phyloP scores from a whole-genome alignment of 2,888 invertebrate genomes.

The Leucoma salicis region DNA sequence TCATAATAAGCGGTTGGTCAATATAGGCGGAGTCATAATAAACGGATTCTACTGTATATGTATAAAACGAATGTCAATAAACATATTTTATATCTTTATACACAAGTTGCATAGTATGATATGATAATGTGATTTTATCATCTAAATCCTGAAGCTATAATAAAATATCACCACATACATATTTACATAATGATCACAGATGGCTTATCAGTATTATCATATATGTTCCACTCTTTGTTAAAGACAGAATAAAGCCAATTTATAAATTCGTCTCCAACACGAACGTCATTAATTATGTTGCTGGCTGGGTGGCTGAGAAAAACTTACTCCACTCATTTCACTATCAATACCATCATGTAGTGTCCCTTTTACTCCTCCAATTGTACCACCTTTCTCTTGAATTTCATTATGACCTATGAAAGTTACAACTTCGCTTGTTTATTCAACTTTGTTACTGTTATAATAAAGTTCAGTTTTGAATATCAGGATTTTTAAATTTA shows the following conservation, averaged over 20 bases:
- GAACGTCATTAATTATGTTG: conserved; percentile 82
- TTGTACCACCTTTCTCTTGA: conserved; percentile 20
- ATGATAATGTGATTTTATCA: too few relatives aligned
- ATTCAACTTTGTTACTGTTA: conserved; percentile 12
- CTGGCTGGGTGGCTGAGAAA: conserved; percentile 82
- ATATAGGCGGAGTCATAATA: too few relatives aligned
- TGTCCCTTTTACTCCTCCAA: conserved; percentile 61
- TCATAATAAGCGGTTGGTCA: too few relatives aligned
- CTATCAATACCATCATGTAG: conserved; percentile 73
- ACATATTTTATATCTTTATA: too few relatives aligned
- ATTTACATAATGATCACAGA: conserved; percentile 37
- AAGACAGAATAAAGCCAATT: conserved; percentile 76
- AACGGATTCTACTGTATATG: too few relatives aligned
- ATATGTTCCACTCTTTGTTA: conserved; percentile 64
- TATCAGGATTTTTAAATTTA: conserved; percentile 10
- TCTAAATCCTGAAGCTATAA: neutral
- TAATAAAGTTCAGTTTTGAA: conserved; percentile 23
- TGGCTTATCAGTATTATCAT: conserved; percentile 60
- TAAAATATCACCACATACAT: conserved; percentile 15
- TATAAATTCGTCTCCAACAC: conserved; percentile 80
- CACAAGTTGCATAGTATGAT: too few relatives aligned
- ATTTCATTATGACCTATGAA: conserved; percentile 22
- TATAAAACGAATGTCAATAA: too few relatives aligned
- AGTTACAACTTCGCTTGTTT: conserved; percentile 3
- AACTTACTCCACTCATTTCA: conserved; percentile 80